A percentile compares a stretch with the other conserved stretches of the same genome.
These are phyloP conservation scores for Chinchilla lanigera DNA, from an alignment of 2,113 vertebrate genomes.

Conservation along the genomic window DNA sequence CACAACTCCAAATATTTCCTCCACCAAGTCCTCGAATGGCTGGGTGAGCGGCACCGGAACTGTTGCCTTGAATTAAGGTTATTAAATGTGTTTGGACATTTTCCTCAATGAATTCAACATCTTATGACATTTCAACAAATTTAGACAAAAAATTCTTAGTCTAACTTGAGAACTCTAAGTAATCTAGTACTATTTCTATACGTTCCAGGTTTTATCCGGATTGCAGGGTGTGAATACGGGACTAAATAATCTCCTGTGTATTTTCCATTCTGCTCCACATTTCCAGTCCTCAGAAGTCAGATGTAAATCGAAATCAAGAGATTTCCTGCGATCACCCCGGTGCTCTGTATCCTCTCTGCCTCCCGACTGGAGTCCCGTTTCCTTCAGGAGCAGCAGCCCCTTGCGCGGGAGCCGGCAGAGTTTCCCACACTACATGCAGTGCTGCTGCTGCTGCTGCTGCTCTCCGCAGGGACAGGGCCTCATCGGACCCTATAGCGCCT, in stretches of 20 bases:
- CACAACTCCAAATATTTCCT: not conserved
- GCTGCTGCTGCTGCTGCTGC: too few relatives aligned
- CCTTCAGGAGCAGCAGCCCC: not conserved
- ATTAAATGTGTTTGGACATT: not conserved
- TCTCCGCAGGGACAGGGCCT: too few relatives aligned
- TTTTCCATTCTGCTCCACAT: not conserved
- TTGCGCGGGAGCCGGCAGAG: not conserved
- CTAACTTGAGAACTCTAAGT: not conserved
- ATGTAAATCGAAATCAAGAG: not conserved
- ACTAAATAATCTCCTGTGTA: not conserved
- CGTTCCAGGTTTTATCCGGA: not conserved
- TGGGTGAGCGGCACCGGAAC: not conserved
- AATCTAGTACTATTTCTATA: not conserved
- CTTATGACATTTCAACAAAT: constrained; percentile 9
- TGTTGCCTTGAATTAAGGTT: not conserved
- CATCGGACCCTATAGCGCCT: not conserved
- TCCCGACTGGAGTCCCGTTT: not conserved
- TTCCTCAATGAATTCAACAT: not conserved
- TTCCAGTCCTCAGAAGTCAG: not conserved
- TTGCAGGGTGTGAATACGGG: not conserved
- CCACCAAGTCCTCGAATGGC: not conserved
- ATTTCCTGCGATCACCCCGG: not conserved
- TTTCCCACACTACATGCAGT: not conserved
- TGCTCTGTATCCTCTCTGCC: not conserved
- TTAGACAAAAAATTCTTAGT: not conserved